These are phyloP conservation scores for Lymantria dispar DNA, from an alignment of 2,888 invertebrate genomes.

Conservation along the genomic window DNA sequence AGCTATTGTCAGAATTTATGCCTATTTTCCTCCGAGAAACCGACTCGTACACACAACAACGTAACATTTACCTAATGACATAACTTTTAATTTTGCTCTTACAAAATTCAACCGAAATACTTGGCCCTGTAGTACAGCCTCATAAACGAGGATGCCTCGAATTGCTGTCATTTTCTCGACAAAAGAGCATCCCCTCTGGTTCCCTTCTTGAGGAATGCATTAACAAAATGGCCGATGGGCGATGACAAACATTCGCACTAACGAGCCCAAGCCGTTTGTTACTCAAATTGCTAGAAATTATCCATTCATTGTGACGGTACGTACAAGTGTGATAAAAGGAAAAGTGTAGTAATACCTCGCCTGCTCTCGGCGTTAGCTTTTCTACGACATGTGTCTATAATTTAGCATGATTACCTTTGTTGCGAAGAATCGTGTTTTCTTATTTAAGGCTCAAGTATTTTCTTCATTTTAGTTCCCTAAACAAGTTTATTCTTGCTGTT, in stretches of 20 bases:
- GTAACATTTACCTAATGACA: not conserved
- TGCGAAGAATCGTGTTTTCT: not conserved
- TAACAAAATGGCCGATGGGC: slow-evolving; percentile 48
- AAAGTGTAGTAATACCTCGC: slow-evolving; percentile 7
- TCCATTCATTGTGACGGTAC: slow-evolving; percentile 11
- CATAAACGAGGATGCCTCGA: slow-evolving; percentile 30
- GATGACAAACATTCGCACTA: slow-evolving; percentile 36
- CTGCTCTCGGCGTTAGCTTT: slow-evolving; percentile 1
- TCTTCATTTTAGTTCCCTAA: too few relatives aligned
- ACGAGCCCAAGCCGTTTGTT: slow-evolving; percentile 29
- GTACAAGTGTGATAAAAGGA: slow-evolving; percentile 7
- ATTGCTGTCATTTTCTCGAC: slow-evolving; percentile 31
- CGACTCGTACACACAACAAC: not conserved
- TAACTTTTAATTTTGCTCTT: slow-evolving; percentile 4
- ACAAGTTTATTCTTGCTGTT: too few relatives aligned
- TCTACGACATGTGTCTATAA: not conserved
- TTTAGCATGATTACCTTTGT: not conserved
- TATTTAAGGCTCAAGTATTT: too few relatives aligned
- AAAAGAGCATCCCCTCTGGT: slow-evolving; percentile 28
- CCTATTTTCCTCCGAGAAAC: not conserved
- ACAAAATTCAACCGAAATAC: slow-evolving; percentile 23
- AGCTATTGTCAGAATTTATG: too few relatives aligned
- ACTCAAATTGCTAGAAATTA: slow-evolving; percentile 24
- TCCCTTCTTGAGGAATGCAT: slow-evolving; percentile 46
- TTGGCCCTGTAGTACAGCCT: slow-evolving; percentile 11